phyloP scores from a whole-genome alignment of 1,140 invertebrate species.

The Aphis craccivora region DNA sequence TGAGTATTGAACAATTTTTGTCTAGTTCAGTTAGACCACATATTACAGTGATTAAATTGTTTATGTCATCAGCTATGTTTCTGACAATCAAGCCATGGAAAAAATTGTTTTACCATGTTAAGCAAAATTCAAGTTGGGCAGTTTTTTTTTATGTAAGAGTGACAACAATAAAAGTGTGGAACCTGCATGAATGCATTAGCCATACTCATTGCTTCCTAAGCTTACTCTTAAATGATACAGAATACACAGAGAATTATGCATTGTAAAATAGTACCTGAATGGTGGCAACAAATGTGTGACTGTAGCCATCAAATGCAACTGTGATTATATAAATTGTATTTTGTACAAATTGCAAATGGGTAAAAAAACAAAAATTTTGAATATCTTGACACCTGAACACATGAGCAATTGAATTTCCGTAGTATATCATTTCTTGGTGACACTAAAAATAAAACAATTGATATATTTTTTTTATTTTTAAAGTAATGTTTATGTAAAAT shows the following conservation, averaged over 20 bases:
- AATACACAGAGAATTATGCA: neutral
- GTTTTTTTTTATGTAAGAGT: neutral
- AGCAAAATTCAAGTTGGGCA: neutral
- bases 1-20: no score
- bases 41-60: neutral
- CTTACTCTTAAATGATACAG: neutral
- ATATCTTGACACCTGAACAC: slow-evolving; percentile 27
- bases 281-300: slow-evolving; percentile 22
- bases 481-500: neutral
- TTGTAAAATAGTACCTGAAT: slow-evolving; percentile 37
- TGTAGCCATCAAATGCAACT: slow-evolving; percentile 30
- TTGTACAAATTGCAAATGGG: slow-evolving; percentile 46
- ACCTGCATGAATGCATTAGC: neutral
- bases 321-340: slow-evolving; percentile 47
- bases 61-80: neutral
- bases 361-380: slow-evolving; percentile 12
- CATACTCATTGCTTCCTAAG: no score
- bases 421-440: slow-evolving; percentile 43
- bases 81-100: neutral
- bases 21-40: neutral
- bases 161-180: neutral
- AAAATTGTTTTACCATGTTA: neutral
- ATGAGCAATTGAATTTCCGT: slow-evolving; percentile 29
- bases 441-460: slow-evolving; percentile 16
- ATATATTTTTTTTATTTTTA: neutral